These are phyloP conservation scores for Phylloscopus trochiloides DNA, from an alignment of 2,113 vertebrate genomes.

Conservation along the genomic window DNA sequence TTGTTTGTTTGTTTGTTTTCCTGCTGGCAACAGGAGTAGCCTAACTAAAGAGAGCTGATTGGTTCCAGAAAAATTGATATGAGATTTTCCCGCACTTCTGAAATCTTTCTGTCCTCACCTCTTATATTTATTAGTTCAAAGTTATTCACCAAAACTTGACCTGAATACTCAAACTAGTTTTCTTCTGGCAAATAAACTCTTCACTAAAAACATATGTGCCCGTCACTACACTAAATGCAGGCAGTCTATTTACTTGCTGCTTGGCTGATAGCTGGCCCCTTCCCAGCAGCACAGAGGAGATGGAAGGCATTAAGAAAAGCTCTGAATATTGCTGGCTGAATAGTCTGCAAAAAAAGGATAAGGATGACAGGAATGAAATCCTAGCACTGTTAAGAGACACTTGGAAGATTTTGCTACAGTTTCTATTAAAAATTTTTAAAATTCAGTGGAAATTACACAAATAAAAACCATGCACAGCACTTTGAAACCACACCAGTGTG, in stretches of 20 bases:
- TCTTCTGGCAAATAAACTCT: conserved; percentile 49
- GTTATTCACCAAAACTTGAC: conserved; percentile 35
- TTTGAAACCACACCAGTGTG: not conserved
- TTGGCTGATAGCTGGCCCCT: conserved; percentile 21
- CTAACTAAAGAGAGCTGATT: not conserved
- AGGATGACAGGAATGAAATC: conserved; percentile 14
- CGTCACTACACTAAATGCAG: not conserved
- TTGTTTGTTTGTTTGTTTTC: not conserved
- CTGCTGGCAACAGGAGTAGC: not conserved
- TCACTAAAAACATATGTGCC: conserved; percentile 57
- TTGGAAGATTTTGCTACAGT: conserved; percentile 7
- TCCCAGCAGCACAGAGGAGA: conserved; percentile 20
- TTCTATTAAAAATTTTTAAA: not conserved
- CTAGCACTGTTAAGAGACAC: not conserved
- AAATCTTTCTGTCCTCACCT: conserved; percentile 42
- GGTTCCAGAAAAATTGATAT: not conserved
- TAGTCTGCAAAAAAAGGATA: not conserved
- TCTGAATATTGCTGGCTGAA: conserved; percentile 11
- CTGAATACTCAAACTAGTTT: conserved; percentile 30
- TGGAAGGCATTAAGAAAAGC: conserved; percentile 59
- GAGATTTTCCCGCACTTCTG: conserved; percentile 1
- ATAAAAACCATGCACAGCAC: not conserved
- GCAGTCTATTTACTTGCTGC: conserved; percentile 20
- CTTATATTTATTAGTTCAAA: conserved; percentile 34
- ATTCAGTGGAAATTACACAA: not conserved